These are phyloP conservation scores for Aricia agestis DNA, from an alignment of 1,140 invertebrate genomes.

Conservation along the genomic window DNA sequence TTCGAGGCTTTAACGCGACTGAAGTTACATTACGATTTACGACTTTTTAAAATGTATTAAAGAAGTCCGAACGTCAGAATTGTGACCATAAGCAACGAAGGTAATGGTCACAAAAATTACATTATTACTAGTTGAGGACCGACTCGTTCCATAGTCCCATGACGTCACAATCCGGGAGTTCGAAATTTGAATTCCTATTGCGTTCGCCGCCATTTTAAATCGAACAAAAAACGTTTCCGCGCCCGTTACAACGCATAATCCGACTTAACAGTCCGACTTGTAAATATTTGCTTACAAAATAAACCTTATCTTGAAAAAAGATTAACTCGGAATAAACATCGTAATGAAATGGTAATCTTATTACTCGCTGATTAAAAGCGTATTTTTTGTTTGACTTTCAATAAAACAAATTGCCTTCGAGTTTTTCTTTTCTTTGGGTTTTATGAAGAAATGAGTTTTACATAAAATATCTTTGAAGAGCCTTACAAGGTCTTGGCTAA, in stretches of 20 bases:
- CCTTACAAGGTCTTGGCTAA: too few relatives aligned
- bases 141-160: too few relatives aligned
- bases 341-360: conserved; percentile 23
- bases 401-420: conserved; percentile 18
- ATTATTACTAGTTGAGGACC: too few relatives aligned
- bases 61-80: too few relatives aligned
- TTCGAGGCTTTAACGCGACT: too few relatives aligned
- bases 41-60: too few relatives aligned
- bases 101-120: too few relatives aligned
- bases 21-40: too few relatives aligned
- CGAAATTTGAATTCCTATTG: not conserved
- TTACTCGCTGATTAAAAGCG: conserved; percentile 20
- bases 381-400: conserved; percentile 23
- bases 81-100: too few relatives aligned
- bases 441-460: not conserved
- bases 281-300: conserved; percentile 3
- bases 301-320: conserved; percentile 14
- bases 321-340: conserved; percentile 19
- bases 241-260: conserved; percentile 11
- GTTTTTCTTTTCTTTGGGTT: conserved; percentile 16
- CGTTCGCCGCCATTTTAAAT: not conserved
- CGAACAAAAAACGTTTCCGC: not conserved
- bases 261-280: not conserved
- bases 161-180: too few relatives aligned
- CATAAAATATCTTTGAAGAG: too few relatives aligned